Percentiles rank a stretch among this genome's conserved stretches.
These are phyloP conservation scores for Hirtodrosophila alboralis DNA, from an alignment of 2,888 invertebrate species.

Conservation along the genomic window DNA sequence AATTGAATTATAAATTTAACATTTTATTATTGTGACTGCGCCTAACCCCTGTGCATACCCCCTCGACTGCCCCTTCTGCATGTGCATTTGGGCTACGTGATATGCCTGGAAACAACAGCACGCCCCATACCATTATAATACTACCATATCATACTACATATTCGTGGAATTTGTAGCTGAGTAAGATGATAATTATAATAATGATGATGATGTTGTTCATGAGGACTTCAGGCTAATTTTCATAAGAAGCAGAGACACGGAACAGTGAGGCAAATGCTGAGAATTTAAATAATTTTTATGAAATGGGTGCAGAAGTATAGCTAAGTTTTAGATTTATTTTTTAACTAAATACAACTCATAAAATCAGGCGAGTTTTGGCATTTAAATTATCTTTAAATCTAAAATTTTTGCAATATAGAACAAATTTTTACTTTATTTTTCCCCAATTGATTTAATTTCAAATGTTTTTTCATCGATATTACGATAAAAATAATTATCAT, in stretches of 20 bases:
- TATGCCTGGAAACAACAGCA: constrained; percentile 53
- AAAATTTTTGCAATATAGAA: no score
- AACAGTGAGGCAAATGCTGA: constrained; percentile 31
- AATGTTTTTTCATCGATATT: no score
- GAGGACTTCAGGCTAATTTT: constrained; percentile 71
- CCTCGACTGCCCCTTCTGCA: constrained; percentile 17
- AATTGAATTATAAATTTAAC: constrained; percentile 83
- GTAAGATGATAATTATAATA: constrained; percentile 53
- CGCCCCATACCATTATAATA: constrained; percentile 11
- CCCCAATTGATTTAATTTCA: no score
- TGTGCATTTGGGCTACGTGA: constrained; percentile 71
- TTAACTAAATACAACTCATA: no score
- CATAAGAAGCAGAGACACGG: constrained; percentile 33
- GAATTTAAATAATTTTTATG: neutral
- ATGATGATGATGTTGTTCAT: no score
- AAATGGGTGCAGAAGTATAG: no score
- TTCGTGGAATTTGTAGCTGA: constrained; percentile 65
- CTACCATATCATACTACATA: neutral
- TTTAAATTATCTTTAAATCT: no score
- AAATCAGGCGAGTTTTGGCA: no score
- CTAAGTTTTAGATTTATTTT: no score
- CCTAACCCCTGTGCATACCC: neutral
- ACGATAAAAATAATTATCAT: no score
- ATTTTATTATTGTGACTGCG: constrained; percentile 73
- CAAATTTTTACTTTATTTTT: no score